A percentile compares a stretch with the other conserved stretches of the same genome.
phyloP scores from a whole-genome alignment of 1,140 invertebrate genomes.

The Aphis craccivora region DNA sequence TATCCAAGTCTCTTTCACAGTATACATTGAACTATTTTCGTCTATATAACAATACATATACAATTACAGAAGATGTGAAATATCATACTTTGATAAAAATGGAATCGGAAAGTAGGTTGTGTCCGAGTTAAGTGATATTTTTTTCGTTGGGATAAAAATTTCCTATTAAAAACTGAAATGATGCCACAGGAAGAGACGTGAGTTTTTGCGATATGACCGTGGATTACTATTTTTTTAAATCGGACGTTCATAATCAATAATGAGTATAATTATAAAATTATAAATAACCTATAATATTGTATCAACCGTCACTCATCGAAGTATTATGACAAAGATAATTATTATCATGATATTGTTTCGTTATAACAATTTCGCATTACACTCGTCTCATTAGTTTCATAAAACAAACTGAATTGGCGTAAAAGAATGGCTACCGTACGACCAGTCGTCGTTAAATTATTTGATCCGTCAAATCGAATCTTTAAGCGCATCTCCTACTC shows the following conservation, averaged over 20 bases:
- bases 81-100: background rate
- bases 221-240: background rate
- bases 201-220: background rate
- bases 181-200: fast-evolving
- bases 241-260: background rate
- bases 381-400: background rate
- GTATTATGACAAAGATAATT: background rate
- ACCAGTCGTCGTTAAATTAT: background rate
- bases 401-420: background rate
- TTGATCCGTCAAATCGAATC: background rate
- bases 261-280: too few species aligned
- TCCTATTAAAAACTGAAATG: background rate
- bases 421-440: background rate
- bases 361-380: background rate
- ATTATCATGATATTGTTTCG: background rate
- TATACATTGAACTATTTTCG: too few species aligned
- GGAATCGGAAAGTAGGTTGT: background rate
- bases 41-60: background rate
- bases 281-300: too few species aligned
- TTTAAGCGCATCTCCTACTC: background rate
- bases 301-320: background rate
- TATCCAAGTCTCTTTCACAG: background rate
- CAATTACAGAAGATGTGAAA: background rate
- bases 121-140: background rate
- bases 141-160: too few species aligned